These are phyloP conservation scores for Artibeus jamaicensis DNA, from an alignment of 2,797 vertebrate species.

Conservation along the genomic window DNA sequence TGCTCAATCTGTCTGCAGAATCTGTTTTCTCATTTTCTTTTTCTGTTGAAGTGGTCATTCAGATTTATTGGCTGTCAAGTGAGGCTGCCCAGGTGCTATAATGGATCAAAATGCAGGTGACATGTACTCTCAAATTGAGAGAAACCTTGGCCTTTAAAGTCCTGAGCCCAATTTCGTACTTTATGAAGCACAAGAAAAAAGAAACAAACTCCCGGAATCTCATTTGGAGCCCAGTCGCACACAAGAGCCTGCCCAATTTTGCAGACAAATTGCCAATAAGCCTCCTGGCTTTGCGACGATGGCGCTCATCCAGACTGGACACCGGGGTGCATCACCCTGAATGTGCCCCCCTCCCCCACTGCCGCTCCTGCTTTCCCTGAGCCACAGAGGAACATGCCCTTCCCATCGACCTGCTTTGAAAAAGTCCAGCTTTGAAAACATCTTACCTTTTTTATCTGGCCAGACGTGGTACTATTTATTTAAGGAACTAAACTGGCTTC, in stretches of 20 bases:
- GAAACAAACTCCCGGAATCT: not conserved
- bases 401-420: not conserved
- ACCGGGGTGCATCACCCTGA: rapidly evolving
- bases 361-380: not conserved
- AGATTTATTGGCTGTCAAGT: too few relatives aligned
- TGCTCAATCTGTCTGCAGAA: not conserved
- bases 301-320: not conserved
- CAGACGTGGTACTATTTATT: not conserved
- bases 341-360: not conserved
- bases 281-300: rapidly evolving
- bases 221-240: not conserved
- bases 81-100: not conserved
- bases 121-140: not conserved
- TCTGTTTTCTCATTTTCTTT: not conserved
- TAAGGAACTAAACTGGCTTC: not conserved
- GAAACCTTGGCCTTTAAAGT: not conserved
- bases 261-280: not conserved
- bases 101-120: not conserved
- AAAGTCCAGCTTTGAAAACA: not conserved
- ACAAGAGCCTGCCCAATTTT: not conserved
- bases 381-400: not conserved
- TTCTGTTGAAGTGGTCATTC: not conserved
- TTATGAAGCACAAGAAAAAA: not conserved
- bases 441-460: not conserved
- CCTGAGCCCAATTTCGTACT: not conserved